phyloP scores from a whole-genome alignment of 2,888 invertebrate species.

The Agrenia bidenticulata region DNA sequence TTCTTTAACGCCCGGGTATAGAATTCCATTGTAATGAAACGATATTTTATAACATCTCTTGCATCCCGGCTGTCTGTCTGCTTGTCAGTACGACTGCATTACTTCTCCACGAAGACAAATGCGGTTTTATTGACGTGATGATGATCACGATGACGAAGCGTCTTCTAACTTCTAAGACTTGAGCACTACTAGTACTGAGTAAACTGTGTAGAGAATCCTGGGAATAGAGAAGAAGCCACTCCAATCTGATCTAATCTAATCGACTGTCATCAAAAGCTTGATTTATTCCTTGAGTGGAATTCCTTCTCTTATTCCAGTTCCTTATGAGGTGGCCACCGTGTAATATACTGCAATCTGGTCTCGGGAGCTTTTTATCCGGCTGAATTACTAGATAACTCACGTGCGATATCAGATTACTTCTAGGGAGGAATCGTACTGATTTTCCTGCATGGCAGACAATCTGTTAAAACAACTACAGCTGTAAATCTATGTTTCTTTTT shows the following conservation, averaged over 20 bases:
- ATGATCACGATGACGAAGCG: constrained; percentile 17
- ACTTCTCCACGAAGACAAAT: constrained; percentile 17
- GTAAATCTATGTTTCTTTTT: too few species aligned
- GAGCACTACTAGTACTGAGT: neutral
- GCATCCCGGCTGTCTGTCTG: neutral
- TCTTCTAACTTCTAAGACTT: constrained; percentile 11
- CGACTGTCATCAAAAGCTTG: constrained; percentile 21
- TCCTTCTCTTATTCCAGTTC: neutral
- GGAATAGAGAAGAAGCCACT: constrained; percentile 11
- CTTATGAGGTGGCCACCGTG: neutral
- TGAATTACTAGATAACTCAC: constrained; percentile 13
- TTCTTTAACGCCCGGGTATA: too few species aligned
- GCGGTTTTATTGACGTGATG: constrained; percentile 15
- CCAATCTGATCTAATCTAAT: constrained; percentile 20
- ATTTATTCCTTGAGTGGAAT: constrained; percentile 17
- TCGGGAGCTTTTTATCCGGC: neutral
- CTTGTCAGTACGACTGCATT: constrained; percentile 4
- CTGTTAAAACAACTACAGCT: neutral
- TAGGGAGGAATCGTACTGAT: constrained; percentile 6
- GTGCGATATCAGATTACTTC: constrained; percentile 13
- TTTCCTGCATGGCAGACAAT: constrained; percentile 15
- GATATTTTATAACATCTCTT: too few species aligned
- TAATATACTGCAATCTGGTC: neutral
- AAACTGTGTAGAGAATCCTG: constrained; percentile 1
- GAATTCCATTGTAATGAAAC: too few species aligned